Base-by-base conservation (phyloP, 1,140 invertebrate species). In the Apis laboriosa region DNA sequence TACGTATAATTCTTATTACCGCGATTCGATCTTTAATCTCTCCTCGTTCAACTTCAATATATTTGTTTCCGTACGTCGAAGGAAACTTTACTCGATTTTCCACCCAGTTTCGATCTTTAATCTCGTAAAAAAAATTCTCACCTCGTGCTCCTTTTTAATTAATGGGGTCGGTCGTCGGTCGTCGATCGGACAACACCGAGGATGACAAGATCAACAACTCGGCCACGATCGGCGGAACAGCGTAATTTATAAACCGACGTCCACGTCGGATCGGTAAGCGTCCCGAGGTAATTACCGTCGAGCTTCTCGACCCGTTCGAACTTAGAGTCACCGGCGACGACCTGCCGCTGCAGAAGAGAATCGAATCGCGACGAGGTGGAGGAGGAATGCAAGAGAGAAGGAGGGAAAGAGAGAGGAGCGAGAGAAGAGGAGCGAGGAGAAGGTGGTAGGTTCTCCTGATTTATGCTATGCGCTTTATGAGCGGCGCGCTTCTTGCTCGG, bases 401-500 rank as follows among this genome's bases (percentile, higher is more conserved):
- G 43, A 61, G 43, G 68, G 66, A 71, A 55, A 77, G 67, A 63
- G 72, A 83, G 77, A 68, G 28, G 80, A 75, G 43, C 67, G 58
- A 63, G 83, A 66, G 84, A 68, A 71, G 80, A 87, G 86, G 83
- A 87, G 86, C 80, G 87, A 61, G 84, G 79, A 73, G 81, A 71
- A 83, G 83, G 79, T 83, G 89, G 87, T 76, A 86, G 90, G 86
- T 79, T 83, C 90, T 80, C 68, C 88, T 92, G 91, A 91, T 90
- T 92, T 92, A 92, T 90, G 84, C 90, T 88, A 85, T 83, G 84
- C 88, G 90, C 87, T 92, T 92, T 91, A 92, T 92, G 91, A 91
- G 85, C 89, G 78, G 88, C 88, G 84, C 82, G 86, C 84, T 84
- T 89, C 88, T 86, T 85, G 86, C 82, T 2, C 75, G 64, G 64